Evolutionary conservation across 1,140 invertebrate species (phyloP).

Genomic region (Bombyx mori): DNA sequence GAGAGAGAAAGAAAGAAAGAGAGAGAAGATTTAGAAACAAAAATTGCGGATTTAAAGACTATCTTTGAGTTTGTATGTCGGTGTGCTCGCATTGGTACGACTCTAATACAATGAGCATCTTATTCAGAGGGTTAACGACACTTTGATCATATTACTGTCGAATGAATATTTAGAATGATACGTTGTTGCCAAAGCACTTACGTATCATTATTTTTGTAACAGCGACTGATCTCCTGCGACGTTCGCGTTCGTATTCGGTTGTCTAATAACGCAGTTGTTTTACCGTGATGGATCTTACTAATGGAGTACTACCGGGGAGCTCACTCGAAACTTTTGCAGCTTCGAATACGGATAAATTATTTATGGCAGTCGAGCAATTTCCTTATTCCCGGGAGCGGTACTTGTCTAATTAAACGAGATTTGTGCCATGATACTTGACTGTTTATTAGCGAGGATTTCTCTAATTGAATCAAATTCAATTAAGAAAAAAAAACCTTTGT

Average conservation of each 20-base stretch:
- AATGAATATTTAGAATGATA: too few relatives aligned
- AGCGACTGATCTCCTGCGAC: too few relatives aligned
- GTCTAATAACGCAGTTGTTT: constrained; percentile 18
- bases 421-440: constrained; percentile 35
- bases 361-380: constrained; percentile 61
- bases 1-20: too few relatives aligned
- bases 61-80: too few relatives aligned
- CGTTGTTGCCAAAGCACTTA: too few relatives aligned
- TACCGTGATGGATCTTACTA: constrained; percentile 10
- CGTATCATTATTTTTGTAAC: too few relatives aligned
- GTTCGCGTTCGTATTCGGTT: neutral
- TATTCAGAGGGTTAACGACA: too few relatives aligned
- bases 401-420: constrained; percentile 52
- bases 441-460: constrained; percentile 25
- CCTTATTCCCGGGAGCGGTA: constrained; percentile 29
- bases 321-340: constrained; percentile 42
- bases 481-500: constrained; percentile 3
- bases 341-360: constrained; percentile 62
- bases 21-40: too few relatives aligned
- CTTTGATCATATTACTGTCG: too few relatives aligned
- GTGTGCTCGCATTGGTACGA: too few relatives aligned
- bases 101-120: too few relatives aligned
- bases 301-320: constrained; percentile 38
- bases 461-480: neutral
- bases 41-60: too few relatives aligned